A percentile compares a stretch with the other conserved stretches of the same genome.
Conservation (phyloP, 2,797 vertebrate species). For the Hoplostethus atlanticus region DNA sequence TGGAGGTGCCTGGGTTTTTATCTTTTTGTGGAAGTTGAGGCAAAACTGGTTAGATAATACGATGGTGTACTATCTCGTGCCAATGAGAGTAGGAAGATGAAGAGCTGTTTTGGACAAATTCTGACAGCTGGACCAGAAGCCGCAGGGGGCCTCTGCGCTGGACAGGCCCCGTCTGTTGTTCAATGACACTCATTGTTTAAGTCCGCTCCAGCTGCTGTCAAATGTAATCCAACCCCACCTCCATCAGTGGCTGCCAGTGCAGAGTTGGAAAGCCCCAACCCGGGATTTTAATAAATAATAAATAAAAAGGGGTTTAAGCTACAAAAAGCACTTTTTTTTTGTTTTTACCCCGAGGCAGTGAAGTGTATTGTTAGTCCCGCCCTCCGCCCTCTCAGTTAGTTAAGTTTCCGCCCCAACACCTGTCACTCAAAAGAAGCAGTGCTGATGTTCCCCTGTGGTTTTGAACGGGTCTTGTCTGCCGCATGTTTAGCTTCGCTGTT, state of each 20-base stretch:
- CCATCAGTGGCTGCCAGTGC: conserved; percentile 61
- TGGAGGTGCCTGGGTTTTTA: conserved; percentile 44
- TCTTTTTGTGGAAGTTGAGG: conserved; percentile 45
- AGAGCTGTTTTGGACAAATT: conserved; percentile 66
- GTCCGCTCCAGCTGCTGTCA: conserved; percentile 81
- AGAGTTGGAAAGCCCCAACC: background rate
- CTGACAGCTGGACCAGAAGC: conserved; percentile 80
- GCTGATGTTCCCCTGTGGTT: no score
- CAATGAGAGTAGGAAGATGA: conserved; percentile 54
- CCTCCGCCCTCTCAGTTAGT: conserved; percentile 11
- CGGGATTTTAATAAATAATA: no score
- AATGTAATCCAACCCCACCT: conserved; percentile 75
- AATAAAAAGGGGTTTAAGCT: no score
- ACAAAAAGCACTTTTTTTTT: no score
- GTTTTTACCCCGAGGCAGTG: no score
- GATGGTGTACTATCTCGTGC: conserved; percentile 42
- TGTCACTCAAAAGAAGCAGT: no score
- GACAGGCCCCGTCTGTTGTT: conserved; percentile 78
- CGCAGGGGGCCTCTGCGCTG: conserved; percentile 57
- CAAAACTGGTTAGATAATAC: conserved; percentile 39
- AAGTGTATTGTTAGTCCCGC: conserved; percentile 27
- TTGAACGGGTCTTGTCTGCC: no score
- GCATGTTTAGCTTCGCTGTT: no score
- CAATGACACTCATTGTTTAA: conserved; percentile 84
- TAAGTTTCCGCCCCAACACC: background rate